phyloP scores from a whole-genome alignment of 2,113 vertebrate species.

The Pangasianodon hypophthalmus region DNA sequence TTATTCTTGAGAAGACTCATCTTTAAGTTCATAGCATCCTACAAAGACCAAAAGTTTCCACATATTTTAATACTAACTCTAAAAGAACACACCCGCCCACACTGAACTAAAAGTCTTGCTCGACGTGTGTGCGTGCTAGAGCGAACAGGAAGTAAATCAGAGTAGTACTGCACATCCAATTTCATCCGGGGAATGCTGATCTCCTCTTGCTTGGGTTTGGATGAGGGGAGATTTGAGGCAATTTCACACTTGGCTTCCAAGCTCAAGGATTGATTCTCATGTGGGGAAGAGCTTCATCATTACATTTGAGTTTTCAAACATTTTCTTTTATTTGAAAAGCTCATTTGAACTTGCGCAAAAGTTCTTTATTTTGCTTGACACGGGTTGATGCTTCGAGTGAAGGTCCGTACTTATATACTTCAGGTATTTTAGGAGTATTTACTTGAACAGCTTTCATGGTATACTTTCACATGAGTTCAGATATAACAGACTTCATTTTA shows the following conservation, averaged over 20 bases:
- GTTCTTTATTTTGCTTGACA: background rate
- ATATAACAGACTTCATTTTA: background rate
- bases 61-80: background rate
- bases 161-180: constrained; percentile 44
- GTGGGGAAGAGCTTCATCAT: background rate
- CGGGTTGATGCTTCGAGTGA: background rate
- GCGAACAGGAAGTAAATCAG: constrained; percentile 53
- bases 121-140: background rate
- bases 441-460: constrained; percentile 8
- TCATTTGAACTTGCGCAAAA: background rate
- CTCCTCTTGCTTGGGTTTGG: background rate
- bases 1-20: background rate
- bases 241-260: background rate
- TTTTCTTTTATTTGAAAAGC: background rate
- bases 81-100: background rate
- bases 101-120: background rate
- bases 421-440: background rate
- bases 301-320: background rate
- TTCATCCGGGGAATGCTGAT: constrained; percentile 50
- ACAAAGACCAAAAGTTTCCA: background rate
- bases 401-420: background rate
- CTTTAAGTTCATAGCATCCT: background rate
- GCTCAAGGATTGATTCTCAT: background rate
- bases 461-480: constrained; percentile 36
- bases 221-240: background rate